A percentile compares a stretch with the other conserved stretches of the same genome.
Evolutionary conservation across 2,113 vertebrate genomes (phyloP).

Genomic region (Bostrychus sinensis): DNA sequence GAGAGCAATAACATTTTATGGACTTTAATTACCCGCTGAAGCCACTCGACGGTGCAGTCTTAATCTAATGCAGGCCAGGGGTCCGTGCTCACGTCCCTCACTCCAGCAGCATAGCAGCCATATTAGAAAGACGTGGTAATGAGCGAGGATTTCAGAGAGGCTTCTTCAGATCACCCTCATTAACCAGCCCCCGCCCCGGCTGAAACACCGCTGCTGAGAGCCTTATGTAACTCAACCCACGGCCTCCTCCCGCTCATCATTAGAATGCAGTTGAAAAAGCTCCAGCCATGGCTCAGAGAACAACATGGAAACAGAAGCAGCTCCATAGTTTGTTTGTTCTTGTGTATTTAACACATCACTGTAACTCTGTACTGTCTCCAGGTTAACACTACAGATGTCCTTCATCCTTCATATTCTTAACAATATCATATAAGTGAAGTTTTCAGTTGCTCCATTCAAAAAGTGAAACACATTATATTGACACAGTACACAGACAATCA

Average conservation of each 20-base stretch:
- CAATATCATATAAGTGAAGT: no score
- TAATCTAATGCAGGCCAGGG: slow-evolving; percentile 62
- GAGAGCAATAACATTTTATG: slow-evolving; percentile 65
- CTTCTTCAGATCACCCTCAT: slow-evolving; percentile 64
- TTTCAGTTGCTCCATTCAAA: no score
- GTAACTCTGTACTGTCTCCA: no score
- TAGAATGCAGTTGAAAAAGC: slow-evolving; percentile 72
- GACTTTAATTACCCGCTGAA: slow-evolving; percentile 61
- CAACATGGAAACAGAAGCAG: neutral
- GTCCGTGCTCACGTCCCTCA: slow-evolving; percentile 26
- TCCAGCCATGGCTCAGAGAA: slow-evolving; percentile 54
- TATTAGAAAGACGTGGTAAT: slow-evolving; percentile 60
- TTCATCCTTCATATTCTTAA: no score
- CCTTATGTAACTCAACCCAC: slow-evolving; percentile 68
- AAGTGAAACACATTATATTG: no score
- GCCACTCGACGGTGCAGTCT: slow-evolving; percentile 54
- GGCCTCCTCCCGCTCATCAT: slow-evolving; percentile 49
- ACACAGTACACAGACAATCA: no score
- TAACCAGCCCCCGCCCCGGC: slow-evolving; percentile 59
- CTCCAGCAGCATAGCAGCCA: slow-evolving; percentile 43
- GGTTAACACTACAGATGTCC: no score
- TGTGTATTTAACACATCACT: no score
- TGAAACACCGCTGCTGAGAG: slow-evolving; percentile 53
- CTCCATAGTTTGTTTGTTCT: no score
- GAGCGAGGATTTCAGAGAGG: slow-evolving; percentile 60